These are phyloP conservation scores for Otus scops DNA, from an alignment of 2,797 vertebrate genomes.

Conservation along the genomic window DNA sequence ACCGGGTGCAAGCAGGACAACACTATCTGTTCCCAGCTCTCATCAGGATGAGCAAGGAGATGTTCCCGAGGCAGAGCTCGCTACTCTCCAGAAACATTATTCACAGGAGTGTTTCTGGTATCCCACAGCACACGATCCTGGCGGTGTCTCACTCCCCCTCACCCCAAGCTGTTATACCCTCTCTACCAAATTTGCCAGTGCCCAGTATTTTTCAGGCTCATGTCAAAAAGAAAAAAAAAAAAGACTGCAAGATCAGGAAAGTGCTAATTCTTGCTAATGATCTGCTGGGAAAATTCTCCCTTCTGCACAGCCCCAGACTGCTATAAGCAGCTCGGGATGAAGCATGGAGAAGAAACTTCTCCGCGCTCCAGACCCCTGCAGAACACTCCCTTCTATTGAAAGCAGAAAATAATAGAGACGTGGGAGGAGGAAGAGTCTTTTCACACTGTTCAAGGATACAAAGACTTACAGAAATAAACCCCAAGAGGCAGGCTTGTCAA, in stretches of 20 bases:
- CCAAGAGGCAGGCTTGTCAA: neutral
- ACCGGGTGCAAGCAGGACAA: neutral
- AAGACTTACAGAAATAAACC: neutral
- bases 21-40: neutral
- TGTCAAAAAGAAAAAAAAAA: neutral
- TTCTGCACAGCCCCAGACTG: neutral
- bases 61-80: neutral
- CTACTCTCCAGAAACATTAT: too few species aligned
- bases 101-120: neutral
- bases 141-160: accelerated
- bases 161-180: neutral
- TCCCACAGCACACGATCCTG: neutral
- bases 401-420: slow-evolving; percentile 2
- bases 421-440: slow-evolving; percentile 41
- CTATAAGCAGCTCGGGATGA: neutral
- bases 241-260: neutral
- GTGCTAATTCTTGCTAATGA: neutral
- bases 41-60: neutral
- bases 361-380: neutral
- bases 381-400: neutral
- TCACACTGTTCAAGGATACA: neutral
- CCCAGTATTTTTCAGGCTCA: neutral
- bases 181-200: neutral
- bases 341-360: neutral
- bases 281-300: neutral